Evolutionary conservation across 2,797 vertebrate genomes (phyloP), one percentile per base, ranked within the genome.

Genomic region (Rhinoraja longicauda): DNA sequence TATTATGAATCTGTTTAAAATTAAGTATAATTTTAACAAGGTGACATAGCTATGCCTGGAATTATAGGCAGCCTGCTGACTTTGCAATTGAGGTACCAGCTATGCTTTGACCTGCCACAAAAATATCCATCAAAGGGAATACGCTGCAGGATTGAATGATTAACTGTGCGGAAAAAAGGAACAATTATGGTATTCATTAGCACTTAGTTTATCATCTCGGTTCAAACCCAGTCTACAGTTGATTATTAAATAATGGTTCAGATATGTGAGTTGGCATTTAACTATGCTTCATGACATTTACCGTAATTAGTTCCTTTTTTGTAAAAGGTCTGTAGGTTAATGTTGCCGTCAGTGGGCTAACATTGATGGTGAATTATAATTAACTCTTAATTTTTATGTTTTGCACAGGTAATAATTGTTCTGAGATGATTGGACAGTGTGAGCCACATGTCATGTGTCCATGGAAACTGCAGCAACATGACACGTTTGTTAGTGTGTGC

Each of bases 391-490:
- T 92, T 92, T 86, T 93, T 1, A 90, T 93, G 93, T 93, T 93
- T 96, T 95, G 29, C 91, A 92, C 45, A 98, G 97, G 97, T 57
- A 95, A 95, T 90, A 97, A 97, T 94, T 98, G 96, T 94, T 96
- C 97, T 77, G 96, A 98, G 95, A 93, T 98, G 70, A 93, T 96
- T 93, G 96, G 96, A 93, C 96, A 97, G 79, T 97, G 96, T 94
- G 95, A 96, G 75, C 94, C 94, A 93, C 81, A 93, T 93, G 88
- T 94, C 0, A n/a, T 98, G 96, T 96, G 94, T 95, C 94, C 95
- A 96, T 93, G 97, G 97, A 45, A 96, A 94, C 29, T 97, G 96
- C 93, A 94, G 94, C 93, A 95, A 95, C 79, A 93, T 95, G 93
- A 96, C 95, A 29, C 96, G 94, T 97, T 97, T 94, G 94, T 94